A percentile compares a stretch with the other conserved stretches of the same genome.
These are phyloP conservation scores for Hypolimnas misippus DNA, from an alignment of 2,888 invertebrate genomes.

Conservation along the genomic window DNA sequence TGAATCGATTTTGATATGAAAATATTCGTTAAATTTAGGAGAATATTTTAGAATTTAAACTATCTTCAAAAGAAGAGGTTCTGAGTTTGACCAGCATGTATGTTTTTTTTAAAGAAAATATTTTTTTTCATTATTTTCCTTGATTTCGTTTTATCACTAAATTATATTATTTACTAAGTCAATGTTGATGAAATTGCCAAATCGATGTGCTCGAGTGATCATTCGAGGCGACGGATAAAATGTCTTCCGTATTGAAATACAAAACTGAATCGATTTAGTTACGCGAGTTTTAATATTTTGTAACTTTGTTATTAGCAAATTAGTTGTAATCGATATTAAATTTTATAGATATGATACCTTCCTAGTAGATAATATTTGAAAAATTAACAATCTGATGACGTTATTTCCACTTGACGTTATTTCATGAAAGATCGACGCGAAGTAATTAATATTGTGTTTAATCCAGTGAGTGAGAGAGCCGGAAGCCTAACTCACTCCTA, in stretches of 20 bases:
- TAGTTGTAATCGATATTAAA: neutral
- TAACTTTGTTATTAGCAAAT: neutral
- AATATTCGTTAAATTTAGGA: too few relatives aligned
- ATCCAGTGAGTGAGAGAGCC: too few relatives aligned
- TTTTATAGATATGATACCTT: neutral
- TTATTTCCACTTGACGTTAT: neutral
- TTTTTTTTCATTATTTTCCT: neutral
- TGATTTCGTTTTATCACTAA: too few relatives aligned
- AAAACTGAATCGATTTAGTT: neutral
- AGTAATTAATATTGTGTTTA: too few relatives aligned
- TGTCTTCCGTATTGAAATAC: constrained; percentile 15
- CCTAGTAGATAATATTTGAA: too few relatives aligned
- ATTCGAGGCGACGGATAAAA: constrained; percentile 20
- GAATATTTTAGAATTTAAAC: too few relatives aligned
- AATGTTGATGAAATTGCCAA: constrained; percentile 4
- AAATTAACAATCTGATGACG: neutral
- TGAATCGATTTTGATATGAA: too few relatives aligned
- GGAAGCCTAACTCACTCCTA: too few relatives aligned
- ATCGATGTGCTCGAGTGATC: constrained; percentile 21
- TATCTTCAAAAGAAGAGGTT: too few relatives aligned
- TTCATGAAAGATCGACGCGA: too few relatives aligned
- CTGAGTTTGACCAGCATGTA: too few relatives aligned
- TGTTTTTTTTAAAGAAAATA: too few relatives aligned
- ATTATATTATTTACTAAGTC: neutral
- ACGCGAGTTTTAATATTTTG: neutral